Evolutionary conservation across 2,113 vertebrate species (phyloP).

Genomic region (Syngnathus typhle): DNA sequence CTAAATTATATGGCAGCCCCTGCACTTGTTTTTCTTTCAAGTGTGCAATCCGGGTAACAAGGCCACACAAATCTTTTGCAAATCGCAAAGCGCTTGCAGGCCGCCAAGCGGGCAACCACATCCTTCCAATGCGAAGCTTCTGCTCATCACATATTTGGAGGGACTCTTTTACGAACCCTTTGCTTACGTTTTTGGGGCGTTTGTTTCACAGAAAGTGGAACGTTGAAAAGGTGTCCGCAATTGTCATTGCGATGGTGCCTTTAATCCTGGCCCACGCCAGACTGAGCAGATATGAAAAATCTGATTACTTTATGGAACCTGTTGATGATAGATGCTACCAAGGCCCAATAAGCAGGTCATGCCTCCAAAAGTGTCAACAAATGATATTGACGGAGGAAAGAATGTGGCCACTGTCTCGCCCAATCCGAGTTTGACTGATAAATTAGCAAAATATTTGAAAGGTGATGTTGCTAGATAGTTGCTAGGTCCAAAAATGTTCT

Average conservation of each 20-base stretch:
- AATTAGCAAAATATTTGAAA: too few species aligned
- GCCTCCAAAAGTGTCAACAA: background rate
- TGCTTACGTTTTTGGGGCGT: background rate
- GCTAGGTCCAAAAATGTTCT: background rate
- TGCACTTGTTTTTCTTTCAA: background rate
- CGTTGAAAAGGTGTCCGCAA: too few species aligned
- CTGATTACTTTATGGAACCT: constrained; percentile 33
- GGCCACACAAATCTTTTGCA: background rate
- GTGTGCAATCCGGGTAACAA: constrained; percentile 23
- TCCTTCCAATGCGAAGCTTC: background rate
- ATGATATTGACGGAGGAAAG: too few species aligned
- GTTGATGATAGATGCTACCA: background rate
- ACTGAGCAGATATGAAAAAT: constrained; percentile 24
- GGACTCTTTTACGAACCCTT: background rate
- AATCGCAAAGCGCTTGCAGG: background rate
- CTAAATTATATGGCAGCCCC: constrained; percentile 41
- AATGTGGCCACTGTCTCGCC: too few species aligned
- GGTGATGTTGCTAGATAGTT: too few species aligned
- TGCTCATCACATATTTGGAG: constrained; percentile 1
- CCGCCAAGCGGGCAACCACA: background rate
- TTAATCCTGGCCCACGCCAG: constrained; percentile 22
- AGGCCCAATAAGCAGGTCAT: background rate
- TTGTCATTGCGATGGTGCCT: too few species aligned
- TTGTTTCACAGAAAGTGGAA: too few species aligned
- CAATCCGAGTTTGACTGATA: too few species aligned